Evolutionary conservation across 2,888 invertebrate genomes (phyloP).

Genomic region (Gastrophysa polygoni): DNA sequence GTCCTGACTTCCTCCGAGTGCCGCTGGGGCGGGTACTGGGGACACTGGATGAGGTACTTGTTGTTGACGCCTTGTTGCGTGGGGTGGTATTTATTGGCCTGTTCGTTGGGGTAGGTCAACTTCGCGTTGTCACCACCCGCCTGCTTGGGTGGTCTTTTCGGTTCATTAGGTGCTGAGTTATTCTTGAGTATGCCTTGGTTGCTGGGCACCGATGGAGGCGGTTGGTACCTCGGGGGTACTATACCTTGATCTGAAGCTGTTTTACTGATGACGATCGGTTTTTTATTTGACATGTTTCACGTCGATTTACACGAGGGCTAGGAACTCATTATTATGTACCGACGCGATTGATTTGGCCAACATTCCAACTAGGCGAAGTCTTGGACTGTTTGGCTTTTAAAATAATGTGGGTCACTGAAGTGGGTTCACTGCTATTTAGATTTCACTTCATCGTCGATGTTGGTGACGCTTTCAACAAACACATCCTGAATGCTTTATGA

Average conservation of each 20-base stretch:
- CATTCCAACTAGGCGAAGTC: conserved; percentile 9
- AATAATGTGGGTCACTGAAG: conserved; percentile 55
- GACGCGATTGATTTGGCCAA: neutral
- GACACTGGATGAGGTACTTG: conserved; percentile 36
- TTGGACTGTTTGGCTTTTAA: conserved; percentile 49
- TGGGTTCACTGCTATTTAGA: conserved; percentile 44
- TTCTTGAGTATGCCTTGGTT: conserved; percentile 70
- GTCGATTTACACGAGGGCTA: conserved; percentile 6
- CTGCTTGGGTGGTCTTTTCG: conserved; percentile 26
- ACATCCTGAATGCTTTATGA: neutral
- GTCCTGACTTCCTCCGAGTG: conserved; percentile 46
- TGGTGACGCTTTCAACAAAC: neutral
- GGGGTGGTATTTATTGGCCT: conserved; percentile 36
- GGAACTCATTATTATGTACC: neutral
- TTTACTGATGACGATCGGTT: conserved; percentile 55
- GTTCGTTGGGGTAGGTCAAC: conserved; percentile 26
- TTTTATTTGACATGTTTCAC: conserved; percentile 58
- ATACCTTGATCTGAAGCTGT: conserved; percentile 46
- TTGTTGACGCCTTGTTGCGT: conserved; percentile 16
- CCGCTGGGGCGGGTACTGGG: conserved; percentile 48
- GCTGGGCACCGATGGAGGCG: conserved; percentile 69
- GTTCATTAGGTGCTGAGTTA: conserved; percentile 48
- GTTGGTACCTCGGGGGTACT: conserved; percentile 80
- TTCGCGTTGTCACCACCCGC: conserved; percentile 38
- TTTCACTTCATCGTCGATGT: conserved; percentile 32